Percentiles rank a stretch among this genome's conserved stretches.
Conservation (phyloP, 2,113 vertebrate species). For the Nansenia antarctica region DNA sequence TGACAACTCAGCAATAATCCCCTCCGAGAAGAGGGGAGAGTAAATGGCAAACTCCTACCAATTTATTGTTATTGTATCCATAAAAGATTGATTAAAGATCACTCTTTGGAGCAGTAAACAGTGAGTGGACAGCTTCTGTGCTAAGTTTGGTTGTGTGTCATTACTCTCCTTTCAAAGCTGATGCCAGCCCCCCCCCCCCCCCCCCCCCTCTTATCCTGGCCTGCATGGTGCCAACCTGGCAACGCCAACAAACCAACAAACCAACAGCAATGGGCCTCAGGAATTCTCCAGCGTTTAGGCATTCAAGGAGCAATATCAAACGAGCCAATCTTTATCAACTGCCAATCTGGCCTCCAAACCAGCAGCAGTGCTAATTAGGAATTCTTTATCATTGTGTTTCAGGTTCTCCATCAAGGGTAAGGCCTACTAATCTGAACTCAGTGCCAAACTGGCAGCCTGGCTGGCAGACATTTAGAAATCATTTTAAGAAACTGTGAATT, state of each 20-base stretch:
- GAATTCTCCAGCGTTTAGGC: conserved; percentile 43
- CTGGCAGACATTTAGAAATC: background rate
- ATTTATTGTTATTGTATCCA: conserved; percentile 21
- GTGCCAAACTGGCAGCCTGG: background rate
- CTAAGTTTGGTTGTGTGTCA: background rate
- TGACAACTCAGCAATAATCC: conserved; percentile 36
- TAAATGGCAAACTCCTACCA: conserved; percentile 21
- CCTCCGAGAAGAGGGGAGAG: background rate
- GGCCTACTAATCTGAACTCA: background rate
- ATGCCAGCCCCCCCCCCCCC: background rate
- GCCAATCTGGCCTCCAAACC: conserved; percentile 26
- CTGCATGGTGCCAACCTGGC: conserved; percentile 54
- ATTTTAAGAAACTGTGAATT: background rate
- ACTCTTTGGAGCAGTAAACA: conserved; percentile 30
- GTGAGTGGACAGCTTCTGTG: conserved; percentile 27
- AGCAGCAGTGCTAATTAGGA: conserved; percentile 13
- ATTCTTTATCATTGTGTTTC: conserved; percentile 20
- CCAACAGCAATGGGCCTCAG: conserved; percentile 44
- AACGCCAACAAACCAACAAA: conserved; percentile 66
- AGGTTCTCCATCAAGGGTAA: conserved; percentile 5
- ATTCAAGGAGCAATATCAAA: conserved; percentile 53
- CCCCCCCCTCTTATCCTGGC: background rate
- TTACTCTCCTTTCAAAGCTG: conserved; percentile 20
- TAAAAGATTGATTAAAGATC: conserved; percentile 31
- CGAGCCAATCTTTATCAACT: conserved; percentile 43